A percentile compares a stretch with the other conserved stretches of the same genome.
Evolutionary conservation across 1,140 invertebrate species (phyloP).

Genomic region (Stegodyphus mimosarum): DNA sequence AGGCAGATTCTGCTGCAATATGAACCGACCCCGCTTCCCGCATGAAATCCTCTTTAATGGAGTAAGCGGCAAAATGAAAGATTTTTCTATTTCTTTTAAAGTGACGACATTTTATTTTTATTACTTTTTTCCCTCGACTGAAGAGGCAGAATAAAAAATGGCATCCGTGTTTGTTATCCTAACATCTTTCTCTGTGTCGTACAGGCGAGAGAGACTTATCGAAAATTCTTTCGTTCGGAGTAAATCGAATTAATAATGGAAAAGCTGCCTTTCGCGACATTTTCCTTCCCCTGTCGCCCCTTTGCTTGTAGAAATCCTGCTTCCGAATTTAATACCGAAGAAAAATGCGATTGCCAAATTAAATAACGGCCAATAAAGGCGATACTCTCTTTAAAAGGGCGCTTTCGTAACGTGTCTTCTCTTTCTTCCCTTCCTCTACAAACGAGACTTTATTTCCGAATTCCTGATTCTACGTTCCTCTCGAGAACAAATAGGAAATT

Average conservation of each 20-base stretch:
- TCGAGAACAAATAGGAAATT: too few species aligned
- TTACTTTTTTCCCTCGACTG: not conserved
- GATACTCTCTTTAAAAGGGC: not conserved
- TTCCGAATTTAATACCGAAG: constrained; percentile 43
- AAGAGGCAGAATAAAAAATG: not conserved
- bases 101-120: not conserved
- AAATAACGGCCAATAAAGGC: constrained; percentile 45
- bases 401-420: not conserved
- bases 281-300: not conserved
- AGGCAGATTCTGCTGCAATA: not conserved
- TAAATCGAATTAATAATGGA: constrained; percentile 55
- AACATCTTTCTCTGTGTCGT: not conserved
- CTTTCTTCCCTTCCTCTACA: not conserved
- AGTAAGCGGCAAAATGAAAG: constrained; percentile 19
- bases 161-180: constrained; percentile 30
- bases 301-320: not conserved
- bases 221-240: constrained; percentile 1
- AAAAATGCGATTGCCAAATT: constrained; percentile 53
- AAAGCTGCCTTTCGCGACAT: constrained; percentile 39
- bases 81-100: constrained; percentile 29
- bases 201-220: not conserved
- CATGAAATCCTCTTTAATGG: too few species aligned
- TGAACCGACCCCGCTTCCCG: not conserved
- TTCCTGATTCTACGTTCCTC: not conserved
- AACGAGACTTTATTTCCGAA: constrained; percentile 1